Conservation (phyloP, 2,888 invertebrate genomes). For the Aethes cnicana region DNA sequence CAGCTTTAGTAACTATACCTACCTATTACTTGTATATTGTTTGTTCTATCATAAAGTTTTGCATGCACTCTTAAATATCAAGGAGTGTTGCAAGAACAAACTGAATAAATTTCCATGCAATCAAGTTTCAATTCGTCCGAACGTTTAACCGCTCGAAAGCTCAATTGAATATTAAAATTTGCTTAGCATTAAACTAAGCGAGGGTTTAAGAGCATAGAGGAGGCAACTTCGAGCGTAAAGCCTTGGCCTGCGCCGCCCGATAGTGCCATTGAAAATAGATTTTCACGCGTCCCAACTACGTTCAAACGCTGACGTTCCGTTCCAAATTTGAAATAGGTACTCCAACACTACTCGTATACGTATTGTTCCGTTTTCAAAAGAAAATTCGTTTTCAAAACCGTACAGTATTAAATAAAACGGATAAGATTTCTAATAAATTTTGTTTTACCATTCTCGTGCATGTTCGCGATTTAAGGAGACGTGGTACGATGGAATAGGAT, state of each 20-base stretch:
- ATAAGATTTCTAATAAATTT: no score
- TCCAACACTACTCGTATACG: conserved; percentile 12
- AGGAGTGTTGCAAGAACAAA: conserved; percentile 7
- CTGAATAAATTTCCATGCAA: conserved; percentile 24
- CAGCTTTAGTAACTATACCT: no score
- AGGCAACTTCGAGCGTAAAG: conserved; percentile 74
- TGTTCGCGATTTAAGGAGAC: no score
- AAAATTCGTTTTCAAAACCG: no score
- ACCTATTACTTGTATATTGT: no score
- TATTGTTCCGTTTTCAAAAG: conserved; percentile 22
- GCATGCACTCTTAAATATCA: no score
- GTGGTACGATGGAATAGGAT: no score
- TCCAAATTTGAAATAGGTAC: conserved; percentile 23
- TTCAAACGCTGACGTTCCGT: conserved; percentile 56
- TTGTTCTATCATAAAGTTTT: no score
- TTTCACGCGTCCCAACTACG: conserved; percentile 74
- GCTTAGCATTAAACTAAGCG: conserved; percentile 71
- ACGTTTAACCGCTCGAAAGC: conserved; percentile 49
- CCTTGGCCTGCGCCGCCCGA: conserved; percentile 74
- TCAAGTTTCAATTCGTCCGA: conserved; percentile 25
- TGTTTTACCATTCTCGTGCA: no score
- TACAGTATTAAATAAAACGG: neutral
- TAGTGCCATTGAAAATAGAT: conserved; percentile 82
- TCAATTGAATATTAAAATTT: conserved; percentile 81
- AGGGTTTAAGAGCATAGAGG: conserved; percentile 63